Evolutionary conservation across 2,797 vertebrate species (phyloP), one percentile per base, ranked within the genome.

Genomic region (Eptatretus atami): DNA sequence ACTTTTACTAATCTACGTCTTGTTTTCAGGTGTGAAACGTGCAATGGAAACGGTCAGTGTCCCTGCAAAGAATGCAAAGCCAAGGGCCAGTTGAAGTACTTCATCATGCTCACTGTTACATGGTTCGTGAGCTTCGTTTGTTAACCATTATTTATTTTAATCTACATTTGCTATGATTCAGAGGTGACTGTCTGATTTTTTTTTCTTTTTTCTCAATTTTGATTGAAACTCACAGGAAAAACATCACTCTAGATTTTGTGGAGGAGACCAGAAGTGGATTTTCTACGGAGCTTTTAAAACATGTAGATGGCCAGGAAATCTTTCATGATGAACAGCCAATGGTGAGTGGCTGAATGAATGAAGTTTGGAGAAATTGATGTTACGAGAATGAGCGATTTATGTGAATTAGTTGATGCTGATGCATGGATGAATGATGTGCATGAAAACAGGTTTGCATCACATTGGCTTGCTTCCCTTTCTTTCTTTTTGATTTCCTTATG

Each of bases 71-170:
- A 31, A 11, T 70, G 74, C 1, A 1, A n/a, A 24, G 73, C 69
- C 31, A 15, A 31, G 8, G 68, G 72, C 53, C 14, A 66, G 55
- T 63, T 75, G 53, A 61, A 68, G 65, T 66, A 66, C 15, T 72
- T 63, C 65, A 63, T 67, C 1, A 8, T 68, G 53, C 67, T 74
- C 13, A 68, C 57, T 53, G 66, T 69, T 12, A 66, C 63, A 65
- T 74, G 73, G 73, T 61, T 61, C 12, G 25, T n/a, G n/a, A 61
- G 10, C 57, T 61, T 10, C 25, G 12, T n/a, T 61, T 61, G 25
- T 61, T 61, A 10, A 61, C n/a, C 9, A n/a, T n/a, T 61, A 61
- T n/a, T n/a, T 25, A 61, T 61, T 61, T n/a, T 12, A 61, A 10
- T n/a, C 25, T 61, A 25, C 57, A 61, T 61, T 61, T 12, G n/a